Conservation (phyloP, 1,140 invertebrate genomes). For the Rhynchophorus ferrugineus region DNA sequence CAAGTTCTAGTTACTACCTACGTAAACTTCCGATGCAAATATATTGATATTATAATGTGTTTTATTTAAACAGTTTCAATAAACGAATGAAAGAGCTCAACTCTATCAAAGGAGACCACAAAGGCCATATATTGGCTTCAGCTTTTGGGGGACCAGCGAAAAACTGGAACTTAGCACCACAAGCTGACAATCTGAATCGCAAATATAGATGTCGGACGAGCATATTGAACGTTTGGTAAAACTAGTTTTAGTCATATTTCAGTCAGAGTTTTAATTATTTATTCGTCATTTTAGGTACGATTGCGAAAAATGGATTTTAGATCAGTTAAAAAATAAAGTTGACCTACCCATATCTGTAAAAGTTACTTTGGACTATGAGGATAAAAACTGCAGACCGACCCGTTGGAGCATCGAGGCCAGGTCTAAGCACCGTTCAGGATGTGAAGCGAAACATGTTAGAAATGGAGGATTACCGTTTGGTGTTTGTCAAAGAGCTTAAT, state of each 20-base stretch:
- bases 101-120: background rate
- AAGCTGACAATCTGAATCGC: background rate
- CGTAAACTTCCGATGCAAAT: no score
- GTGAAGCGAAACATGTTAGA: background rate
- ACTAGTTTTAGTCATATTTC: no score
- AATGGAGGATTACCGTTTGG: background rate
- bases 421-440: background rate
- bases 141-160: background rate
- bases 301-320: conserved; percentile 1
- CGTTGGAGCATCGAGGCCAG: background rate
- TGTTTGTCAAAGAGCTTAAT: background rate
- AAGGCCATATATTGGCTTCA: background rate
- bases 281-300: background rate
- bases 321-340: background rate
- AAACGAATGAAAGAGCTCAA: background rate
- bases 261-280: background rate
- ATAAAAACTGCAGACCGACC: conserved; percentile 1
- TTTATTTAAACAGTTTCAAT: background rate
- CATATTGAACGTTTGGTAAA: background rate
- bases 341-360: background rate
- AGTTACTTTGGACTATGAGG: background rate
- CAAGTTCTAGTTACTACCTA: no score
- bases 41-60: no score
- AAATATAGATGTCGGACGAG: background rate
- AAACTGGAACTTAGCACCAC: background rate